Percentiles rank a stretch among this genome's conserved stretches.
phyloP scores from a whole-genome alignment of 2,113 vertebrate species.

The Arizona elegans region DNA sequence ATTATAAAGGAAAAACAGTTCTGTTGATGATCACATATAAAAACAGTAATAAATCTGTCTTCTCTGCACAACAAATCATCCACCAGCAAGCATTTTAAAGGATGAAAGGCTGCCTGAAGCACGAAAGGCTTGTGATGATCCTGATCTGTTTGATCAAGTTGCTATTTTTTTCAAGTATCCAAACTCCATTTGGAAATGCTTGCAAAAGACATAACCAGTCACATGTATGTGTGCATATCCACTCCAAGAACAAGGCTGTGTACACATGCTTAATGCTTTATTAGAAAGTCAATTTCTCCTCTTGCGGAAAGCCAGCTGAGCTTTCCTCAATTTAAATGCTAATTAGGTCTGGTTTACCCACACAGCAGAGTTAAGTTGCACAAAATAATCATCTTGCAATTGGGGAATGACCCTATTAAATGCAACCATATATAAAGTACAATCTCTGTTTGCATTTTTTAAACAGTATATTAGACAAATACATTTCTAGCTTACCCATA shows the following conservation, averaged over 20 bases:
- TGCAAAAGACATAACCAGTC: not conserved
- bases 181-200: not conserved
- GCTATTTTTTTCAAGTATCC: not conserved
- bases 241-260: not conserved
- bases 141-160: not conserved
- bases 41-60: not conserved
- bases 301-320: not conserved
- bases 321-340: not conserved
- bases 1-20: not conserved
- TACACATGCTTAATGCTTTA: not conserved
- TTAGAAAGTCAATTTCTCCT: not conserved
- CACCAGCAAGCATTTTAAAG: not conserved
- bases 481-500: not conserved
- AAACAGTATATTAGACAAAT: not conserved
- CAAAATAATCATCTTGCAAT: not conserved
- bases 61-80: not conserved
- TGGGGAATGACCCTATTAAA: not conserved
- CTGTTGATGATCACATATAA: not conserved
- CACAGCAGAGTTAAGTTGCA: not conserved
- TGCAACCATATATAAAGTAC: not conserved
- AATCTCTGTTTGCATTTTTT: not conserved
- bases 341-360: not conserved
- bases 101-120: not conserved
- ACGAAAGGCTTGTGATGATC: not conserved
- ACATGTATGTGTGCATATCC: not conserved